Conservation (phyloP, 1,140 invertebrate species). For the Heliconius eleuchia region DNA sequence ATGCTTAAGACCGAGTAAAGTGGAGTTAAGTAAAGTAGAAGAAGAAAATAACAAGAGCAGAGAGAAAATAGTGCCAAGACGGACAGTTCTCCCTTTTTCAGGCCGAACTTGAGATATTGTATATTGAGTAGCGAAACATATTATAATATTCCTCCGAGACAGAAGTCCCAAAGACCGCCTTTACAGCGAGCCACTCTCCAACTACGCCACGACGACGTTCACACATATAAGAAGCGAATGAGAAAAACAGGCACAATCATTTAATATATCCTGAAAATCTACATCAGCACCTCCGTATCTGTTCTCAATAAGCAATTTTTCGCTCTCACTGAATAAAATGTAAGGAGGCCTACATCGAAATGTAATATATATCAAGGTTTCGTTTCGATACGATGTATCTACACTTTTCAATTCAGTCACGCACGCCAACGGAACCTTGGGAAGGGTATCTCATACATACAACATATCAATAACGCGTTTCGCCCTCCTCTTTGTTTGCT, state of each 20-base stretch:
- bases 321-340: constrained; percentile 13
- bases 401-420: constrained; percentile 34
- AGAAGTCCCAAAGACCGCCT: too few relatives aligned
- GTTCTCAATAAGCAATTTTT: constrained; percentile 11
- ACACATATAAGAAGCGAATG: not conserved
- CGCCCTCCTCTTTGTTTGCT: constrained; percentile 28
- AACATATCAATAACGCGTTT: constrained; percentile 32
- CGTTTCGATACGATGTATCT: not conserved
- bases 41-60: too few relatives aligned
- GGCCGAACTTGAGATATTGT: too few relatives aligned
- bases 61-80: too few relatives aligned
- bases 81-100: too few relatives aligned
- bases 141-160: too few relatives aligned
- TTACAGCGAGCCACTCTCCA: too few relatives aligned
- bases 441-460: constrained; percentile 36
- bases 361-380: constrained; percentile 8
- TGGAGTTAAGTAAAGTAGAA: too few relatives aligned
- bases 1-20: too few relatives aligned
- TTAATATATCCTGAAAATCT: not conserved
- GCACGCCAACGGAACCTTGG: constrained; percentile 37
- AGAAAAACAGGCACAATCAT: not conserved
- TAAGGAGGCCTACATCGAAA: not conserved
- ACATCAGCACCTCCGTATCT: not conserved
- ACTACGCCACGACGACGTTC: not conserved
- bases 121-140: too few relatives aligned